phyloP scores from a whole-genome alignment of 1,140 invertebrate genomes.

The Trachymyrmex cornetzi region DNA sequence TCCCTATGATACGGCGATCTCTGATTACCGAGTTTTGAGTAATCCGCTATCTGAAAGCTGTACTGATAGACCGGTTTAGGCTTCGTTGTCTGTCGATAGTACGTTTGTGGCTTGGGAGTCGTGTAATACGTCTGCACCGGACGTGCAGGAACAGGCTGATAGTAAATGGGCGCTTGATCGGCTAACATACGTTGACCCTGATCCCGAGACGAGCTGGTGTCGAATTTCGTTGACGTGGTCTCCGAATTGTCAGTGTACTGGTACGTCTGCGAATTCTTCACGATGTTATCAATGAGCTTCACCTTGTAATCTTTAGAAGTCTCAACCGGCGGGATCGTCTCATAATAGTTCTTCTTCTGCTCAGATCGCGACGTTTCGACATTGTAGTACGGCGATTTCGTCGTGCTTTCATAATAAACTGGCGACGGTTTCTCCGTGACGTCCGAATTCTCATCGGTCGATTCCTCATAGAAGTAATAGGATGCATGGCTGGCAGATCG shows the following conservation, averaged over 20 bases:
- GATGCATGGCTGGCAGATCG: slow-evolving; percentile 79
- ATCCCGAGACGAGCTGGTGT: slow-evolving; percentile 67
- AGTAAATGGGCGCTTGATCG: slow-evolving; percentile 82
- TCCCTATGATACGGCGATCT: slow-evolving; percentile 67
- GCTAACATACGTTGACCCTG: slow-evolving; percentile 78
- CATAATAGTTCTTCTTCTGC: slow-evolving; percentile 80
- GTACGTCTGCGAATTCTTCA: slow-evolving; percentile 78
- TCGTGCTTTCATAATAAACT: slow-evolving; percentile 79
- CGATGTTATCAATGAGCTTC: slow-evolving; percentile 79
- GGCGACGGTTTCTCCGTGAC: slow-evolving; percentile 72
- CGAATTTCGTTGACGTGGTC: slow-evolving; percentile 56
- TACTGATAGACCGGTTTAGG: slow-evolving; percentile 88
- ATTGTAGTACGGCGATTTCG: slow-evolving; percentile 75
- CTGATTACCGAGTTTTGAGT: slow-evolving; percentile 79
- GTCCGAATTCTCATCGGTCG: slow-evolving; percentile 81
- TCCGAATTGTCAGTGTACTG: slow-evolving; percentile 71
- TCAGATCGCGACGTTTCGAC: slow-evolving; percentile 62
- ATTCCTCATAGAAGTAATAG: slow-evolving; percentile 85
- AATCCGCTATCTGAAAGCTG: slow-evolving; percentile 87
- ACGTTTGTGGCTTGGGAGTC: slow-evolving; percentile 78
- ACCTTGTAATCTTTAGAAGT: slow-evolving; percentile 76
- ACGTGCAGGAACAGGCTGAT: slow-evolving; percentile 75
- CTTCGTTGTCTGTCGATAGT: slow-evolving; percentile 77
- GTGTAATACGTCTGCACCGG: slow-evolving; percentile 85
- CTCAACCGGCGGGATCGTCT: slow-evolving; percentile 73